Base-by-base conservation (phyloP, 2,113 vertebrate genomes). In the Marcusenius ussheri region DNA sequence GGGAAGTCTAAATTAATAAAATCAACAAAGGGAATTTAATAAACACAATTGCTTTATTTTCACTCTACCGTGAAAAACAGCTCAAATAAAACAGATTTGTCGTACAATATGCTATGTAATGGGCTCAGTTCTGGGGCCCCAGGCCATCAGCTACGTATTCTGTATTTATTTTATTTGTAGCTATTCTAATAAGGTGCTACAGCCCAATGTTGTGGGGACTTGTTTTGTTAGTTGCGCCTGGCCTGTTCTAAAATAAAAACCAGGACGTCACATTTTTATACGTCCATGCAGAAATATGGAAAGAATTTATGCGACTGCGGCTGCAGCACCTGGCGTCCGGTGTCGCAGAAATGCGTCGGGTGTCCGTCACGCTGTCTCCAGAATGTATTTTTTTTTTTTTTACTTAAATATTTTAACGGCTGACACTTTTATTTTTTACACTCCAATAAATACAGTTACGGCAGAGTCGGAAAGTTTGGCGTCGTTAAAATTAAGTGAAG, bases 401-500 rank as follows among this genome's bases (percentile, higher is more conserved):
- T 80, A 42, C 74, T 80, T 80, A 80, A 80, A 80, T 42, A 80
- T 80, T 80, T 80, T 42, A 80, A 80, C 74, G 35, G 35, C 74
- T 80, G 74, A 77, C 74, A 21, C 74, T 42, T 77, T 19, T 77
- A 77, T 39, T 77, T 80, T 80, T 80, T 39, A 80, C 15, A 80
- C 35, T 17, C 31, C 35, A 80, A 80, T 80, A 80, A 80, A 80
- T 80, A 80, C 35, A 80, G 74, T 80, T 80, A 80, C 17, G 74
- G 15, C 35, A n/a, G 31, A 80, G 35, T 80, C 74, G 35, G 74
- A 80, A 80, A 80, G 74, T 80, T 80, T 80, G 74, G 74, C 35
- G 74, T 80, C 74, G 35, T 80, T 80, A 42, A 80, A 80, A 80
- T 80, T 80, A 42, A 80, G 35, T 80, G 74, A 80, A 80, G 74